Base-by-base conservation (phyloP, 1,140 invertebrate genomes). In the Heliconius himera region DNA sequence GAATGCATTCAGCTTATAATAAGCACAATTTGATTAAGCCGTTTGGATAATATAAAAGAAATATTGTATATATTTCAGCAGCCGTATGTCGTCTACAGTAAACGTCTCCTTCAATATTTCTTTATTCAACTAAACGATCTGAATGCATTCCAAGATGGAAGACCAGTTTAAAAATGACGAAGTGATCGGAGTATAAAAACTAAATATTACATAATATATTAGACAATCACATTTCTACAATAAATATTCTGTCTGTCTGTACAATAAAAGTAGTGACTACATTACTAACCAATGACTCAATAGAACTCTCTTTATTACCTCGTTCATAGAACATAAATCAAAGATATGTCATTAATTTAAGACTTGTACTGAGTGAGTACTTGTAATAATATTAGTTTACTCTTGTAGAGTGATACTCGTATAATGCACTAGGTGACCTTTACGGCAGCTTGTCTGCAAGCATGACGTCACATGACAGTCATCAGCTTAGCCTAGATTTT, bases 371-470 rank as follows among this genome's bases (percentile, higher is more conserved):
- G 3, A 73, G 70, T 36, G 0, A 36, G 33, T 36, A 36, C 33
- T 36, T 36, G 33, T 76, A 4, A 66, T 70, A 76, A 76, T 72
- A 74, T 73, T 75, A 76, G 11, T 66, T 29, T 18, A 66, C 60
- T 66, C 60, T 66, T 9, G 60, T 66, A 8, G 26, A 66, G 3
- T 66, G 26, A 66, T 66, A 66, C 60, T 29, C 22, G 60, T 29
- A 66, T 87, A 88, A 90, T 90, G 83, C 84, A 85, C 83, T 80
- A 76, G 74, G 76, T 81, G 87, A 89, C 89, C 88, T 91, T 89
- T 87, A 82, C 70, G 81, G 8, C 78, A 74, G 76, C 77, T 79
- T 85, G 85, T 84, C 85, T 79, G 77, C 56, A 79, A 54, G 78
- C 82, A 84, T 90, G 88, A 89, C 88, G 84, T 89, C 86, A 90